Base-by-base conservation (phyloP, 2,888 invertebrate species). In the Agriopis marginaria region DNA sequence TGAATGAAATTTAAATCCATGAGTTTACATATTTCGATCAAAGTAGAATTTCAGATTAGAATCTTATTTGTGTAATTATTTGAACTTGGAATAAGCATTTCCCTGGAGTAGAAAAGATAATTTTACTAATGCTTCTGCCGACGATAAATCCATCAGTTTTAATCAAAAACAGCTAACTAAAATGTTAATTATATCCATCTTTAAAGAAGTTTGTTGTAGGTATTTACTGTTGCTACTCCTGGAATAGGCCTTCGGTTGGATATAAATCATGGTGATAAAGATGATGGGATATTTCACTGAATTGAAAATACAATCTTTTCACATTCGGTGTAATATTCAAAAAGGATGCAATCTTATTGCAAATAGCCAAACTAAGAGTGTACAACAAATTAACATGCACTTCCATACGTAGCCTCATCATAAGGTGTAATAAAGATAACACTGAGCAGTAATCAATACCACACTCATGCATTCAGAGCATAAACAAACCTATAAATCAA, bases 401-500 rank as follows among this genome's bases (percentile, higher is more conserved):
- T 63, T 5, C 14, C 40, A 50, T 47, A 58, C 51, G 45, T 63
- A 54, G 59, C 23, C 53, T 54, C 63, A 63, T 63, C 59, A 68
- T 54, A 53, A 70, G 53, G 61, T 66, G 58, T 45, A 60, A 61
- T 62, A 58, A 55, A 63, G 66, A 70, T 66, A 70, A 49, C 58
- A 54, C 14, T 17, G 45, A 53, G 61, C 40, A 17, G 63, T 64
- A 64, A 67, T 67, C 67, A 64, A 71, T 64, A 64, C 66, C 50
- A 50, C 65, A 63, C 65, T 63, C 49, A 70, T 58, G 59, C 63
- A 60, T 51, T 47, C 42, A 39, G 63, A 62, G 44, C 45, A 79
- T 79, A 83, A 83, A 82, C 78, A 82, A 77, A 79, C 74, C 74
- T 65, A 83, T 84, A 81, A 81, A 84, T 83, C 78, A 81, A 63